Base-by-base conservation (phyloP, 2,113 vertebrate species). In the Tichodroma muraria region DNA sequence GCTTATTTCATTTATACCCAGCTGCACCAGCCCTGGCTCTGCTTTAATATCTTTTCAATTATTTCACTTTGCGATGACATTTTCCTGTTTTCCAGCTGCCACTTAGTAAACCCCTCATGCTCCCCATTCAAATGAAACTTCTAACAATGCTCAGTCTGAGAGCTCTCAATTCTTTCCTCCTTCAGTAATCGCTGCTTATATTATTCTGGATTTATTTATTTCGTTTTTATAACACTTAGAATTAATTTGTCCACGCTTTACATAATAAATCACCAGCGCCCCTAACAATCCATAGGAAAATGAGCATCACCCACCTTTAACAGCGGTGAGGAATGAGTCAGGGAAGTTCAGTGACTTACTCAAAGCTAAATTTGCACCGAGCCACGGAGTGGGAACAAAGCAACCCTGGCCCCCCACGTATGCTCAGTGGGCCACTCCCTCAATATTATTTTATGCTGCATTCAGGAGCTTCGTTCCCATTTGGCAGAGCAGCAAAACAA, bases 301-400 rank as follows among this genome's bases (percentile, higher is more conserved):
- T 23, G 80, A 88, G 82, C 21, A 25, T 89, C 75, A 50, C 53
- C 83, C 85, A 83, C 89, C 60, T 88, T 61, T 21, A n/a, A 35
- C 79, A 85, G 75, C 27, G 8, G 71, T 5, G 59, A 88, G 91
- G 42, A 91, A 28, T 89, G 91, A 94, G 68, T 88, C 94, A 96
- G 89, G 66, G 6, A 40, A 80, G 73, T 45, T 47, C 50, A 65
- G 54, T 52, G 66, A 33, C 10, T 87, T 72, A 57, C 16, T 91
- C 66, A 85, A 60, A 95, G 63, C 52, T 77, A 23, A 64, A 88
- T 82, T 42, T 90, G 84, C 71, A 72, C 49, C 0, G 0, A 93
- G 65, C n/a, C 59, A 23, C 8, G 5, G 80, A 81, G 70, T 30
- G 38, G 21, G 70, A 91, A 89, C 87, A 94, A 84, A 97, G 85